Percentiles rank a stretch among this genome's conserved stretches.
Evolutionary conservation across 2,797 vertebrate species (phyloP).

Genomic region (Melanotaenia parkinsoni): DNA sequence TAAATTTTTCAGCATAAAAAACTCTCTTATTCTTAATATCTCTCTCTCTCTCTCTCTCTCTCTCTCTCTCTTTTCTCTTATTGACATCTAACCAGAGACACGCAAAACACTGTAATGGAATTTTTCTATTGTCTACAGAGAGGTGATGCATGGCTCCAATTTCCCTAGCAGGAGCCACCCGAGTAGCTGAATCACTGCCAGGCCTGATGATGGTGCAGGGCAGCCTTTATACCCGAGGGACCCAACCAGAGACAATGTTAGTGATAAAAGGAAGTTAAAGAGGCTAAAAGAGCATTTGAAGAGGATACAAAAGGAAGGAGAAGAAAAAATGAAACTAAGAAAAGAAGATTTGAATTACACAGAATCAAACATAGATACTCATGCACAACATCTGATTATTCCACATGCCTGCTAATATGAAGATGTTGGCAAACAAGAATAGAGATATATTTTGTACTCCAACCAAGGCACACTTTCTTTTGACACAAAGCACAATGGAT

Average conservation of each 20-base stretch:
- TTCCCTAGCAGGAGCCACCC: conserved; percentile 60
- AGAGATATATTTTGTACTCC: conserved; percentile 30
- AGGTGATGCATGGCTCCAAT: conserved; percentile 74
- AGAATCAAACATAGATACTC: not conserved
- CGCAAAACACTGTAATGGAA: conserved; percentile 67
- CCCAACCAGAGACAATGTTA: not conserved
- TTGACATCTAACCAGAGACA: conserved; percentile 58
- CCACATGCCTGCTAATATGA: conserved; percentile 2
- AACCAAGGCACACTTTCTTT: conserved; percentile 32
- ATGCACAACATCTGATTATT: not conserved
- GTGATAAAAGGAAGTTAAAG: not conserved
- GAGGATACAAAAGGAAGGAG: not conserved
- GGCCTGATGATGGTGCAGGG: conserved; percentile 27
- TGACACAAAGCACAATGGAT: conserved; percentile 28
- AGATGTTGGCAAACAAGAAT: conserved; percentile 20
- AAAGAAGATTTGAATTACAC: not conserved
- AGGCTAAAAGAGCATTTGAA: conserved; percentile 3
- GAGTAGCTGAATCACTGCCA: conserved; percentile 45
- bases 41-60: too few relatives aligned
- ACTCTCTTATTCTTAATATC: conserved; percentile 46
- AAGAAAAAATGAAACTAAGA: not conserved
- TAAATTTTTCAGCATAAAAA: conserved; percentile 67
- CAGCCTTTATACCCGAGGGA: conserved; percentile 27
- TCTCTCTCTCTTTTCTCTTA: not conserved
- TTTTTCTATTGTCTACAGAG: conserved; percentile 66